Evolutionary conservation across 2,888 invertebrate genomes (phyloP), one percentile per base, ranked within the genome.

Genomic region (Yponomeuta malinellus): DNA sequence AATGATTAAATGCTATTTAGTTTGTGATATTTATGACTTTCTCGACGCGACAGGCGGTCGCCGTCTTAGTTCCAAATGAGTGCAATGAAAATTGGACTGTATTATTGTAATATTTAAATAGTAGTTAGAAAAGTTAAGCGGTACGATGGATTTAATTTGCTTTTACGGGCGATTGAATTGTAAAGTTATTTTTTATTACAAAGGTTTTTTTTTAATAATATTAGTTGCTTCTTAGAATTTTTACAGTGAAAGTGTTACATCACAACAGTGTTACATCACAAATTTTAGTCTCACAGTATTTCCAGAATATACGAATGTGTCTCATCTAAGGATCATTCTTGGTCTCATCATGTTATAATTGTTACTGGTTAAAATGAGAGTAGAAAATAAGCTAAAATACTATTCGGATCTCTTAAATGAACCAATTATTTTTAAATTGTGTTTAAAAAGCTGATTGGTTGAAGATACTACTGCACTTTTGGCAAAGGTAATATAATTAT

Each of bases 131-230:
- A 90, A 84, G 85, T 82, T 88, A 89, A 86, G 89, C 80, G 79
- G 80, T 85, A 81, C 78, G 83, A 86, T 88, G 90, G 90, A 90
- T 91, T 90, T 90, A 90, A 88, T 90, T 89, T 88, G 84, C 81
- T 84, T 81, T 79, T 78, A 79, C 79, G 76, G 77, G 70, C 70
- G 59, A 48, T 69, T 63, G 59, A 23, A 63, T 63, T 63, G 63
- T 63, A 29, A 63, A 63, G 29, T 66, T 66, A 37, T 37, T 29
- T 66, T 31, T 10, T 37, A 43, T 43, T 43, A 43, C 43, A 43
- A 43, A 5, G 2, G 43, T 43, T 43, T 43, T 66, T 66, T 66
- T 66, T 9, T 9, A 31, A 29, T 33, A 66, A 23, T 33, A 31
- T 33, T 37, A 66, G 29, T 66, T 43, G 43, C 43, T 8, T 43